These are phyloP conservation scores for Horisme vitalbata DNA, from an alignment of 2,888 invertebrate genomes.

Conservation along the genomic window DNA sequence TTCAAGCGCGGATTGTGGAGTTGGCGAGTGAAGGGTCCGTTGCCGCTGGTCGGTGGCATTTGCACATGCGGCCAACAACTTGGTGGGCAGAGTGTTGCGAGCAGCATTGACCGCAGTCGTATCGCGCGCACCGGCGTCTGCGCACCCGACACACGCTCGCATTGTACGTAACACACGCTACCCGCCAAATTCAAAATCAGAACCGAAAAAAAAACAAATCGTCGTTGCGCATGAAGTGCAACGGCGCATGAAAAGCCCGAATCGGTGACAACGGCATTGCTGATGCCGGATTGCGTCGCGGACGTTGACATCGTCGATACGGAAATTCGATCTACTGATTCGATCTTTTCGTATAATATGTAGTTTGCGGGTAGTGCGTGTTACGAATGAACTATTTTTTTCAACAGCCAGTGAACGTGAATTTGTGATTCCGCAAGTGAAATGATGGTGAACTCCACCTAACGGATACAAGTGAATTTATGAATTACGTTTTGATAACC, in stretches of 20 bases:
- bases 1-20: conserved; percentile 12
- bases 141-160: conserved; percentile 68
- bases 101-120: conserved; percentile 69
- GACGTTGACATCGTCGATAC: conserved; percentile 67
- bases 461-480: conserved; percentile 63
- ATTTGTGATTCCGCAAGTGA: conserved; percentile 68
- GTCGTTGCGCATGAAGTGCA: conserved; percentile 67
- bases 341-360: conserved; percentile 53
- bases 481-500: conserved; percentile 52
- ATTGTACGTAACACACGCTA: conserved; percentile 66
- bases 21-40: conserved; percentile 32
- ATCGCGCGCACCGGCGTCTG: conserved; percentile 70
- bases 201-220: conserved; percentile 45
- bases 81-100: conserved; percentile 64
- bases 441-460: conserved; percentile 77
- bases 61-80: conserved; percentile 53
- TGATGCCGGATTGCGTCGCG: conserved; percentile 71
- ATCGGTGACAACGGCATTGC: conserved; percentile 57
- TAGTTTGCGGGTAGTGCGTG: conserved; percentile 68
- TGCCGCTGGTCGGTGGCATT: conserved; percentile 59
- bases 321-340: conserved; percentile 54
- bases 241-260: conserved; percentile 65
- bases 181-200: conserved; percentile 73
- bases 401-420: conserved; percentile 62
- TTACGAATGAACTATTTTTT: conserved; percentile 53